A percentile compares a stretch with the other conserved stretches of the same genome.
phyloP scores from a whole-genome alignment of 2,888 invertebrate genomes.

The Drosophila paranaensis region DNA sequence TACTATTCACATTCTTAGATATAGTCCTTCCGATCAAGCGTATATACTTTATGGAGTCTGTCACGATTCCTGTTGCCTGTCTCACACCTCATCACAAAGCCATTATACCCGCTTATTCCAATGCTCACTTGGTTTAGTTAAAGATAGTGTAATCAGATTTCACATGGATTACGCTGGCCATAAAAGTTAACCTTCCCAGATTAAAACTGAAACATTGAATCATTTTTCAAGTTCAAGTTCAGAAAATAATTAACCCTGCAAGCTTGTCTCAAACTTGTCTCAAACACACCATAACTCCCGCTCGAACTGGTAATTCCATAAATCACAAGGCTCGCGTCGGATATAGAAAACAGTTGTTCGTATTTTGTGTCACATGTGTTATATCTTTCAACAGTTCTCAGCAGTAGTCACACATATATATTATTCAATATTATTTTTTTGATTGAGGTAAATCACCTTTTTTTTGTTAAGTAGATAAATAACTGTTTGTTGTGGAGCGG shows the following conservation, averaged over 20 bases:
- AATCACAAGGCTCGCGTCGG: background rate
- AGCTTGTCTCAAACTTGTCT: background rate
- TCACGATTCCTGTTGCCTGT: too few relatives aligned
- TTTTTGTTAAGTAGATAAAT: background rate
- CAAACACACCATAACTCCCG: background rate
- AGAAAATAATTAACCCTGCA: background rate
- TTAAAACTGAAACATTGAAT: too few relatives aligned
- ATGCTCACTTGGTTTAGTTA: background rate
- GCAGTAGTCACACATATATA: background rate
- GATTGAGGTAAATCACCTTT: slow-evolving; percentile 58
- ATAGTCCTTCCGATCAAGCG: too few relatives aligned
- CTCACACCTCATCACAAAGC: background rate
- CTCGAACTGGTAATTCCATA: background rate
- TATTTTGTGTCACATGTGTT: background rate
- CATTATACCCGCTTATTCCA: background rate
- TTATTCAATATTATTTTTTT: background rate
- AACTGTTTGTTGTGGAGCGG: background rate
- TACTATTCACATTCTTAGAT: too few relatives aligned
- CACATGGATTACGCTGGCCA: background rate
- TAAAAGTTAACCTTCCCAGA: too few relatives aligned
- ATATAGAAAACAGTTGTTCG: background rate
- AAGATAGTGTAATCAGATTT: slow-evolving; percentile 27
- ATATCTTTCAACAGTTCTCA: background rate
- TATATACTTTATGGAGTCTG: background rate
- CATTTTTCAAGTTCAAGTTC: too few relatives aligned